Evolutionary conservation across 2,888 invertebrate genomes (phyloP), one percentile per base, ranked within the genome.

Genomic region (Andrena bucephala): DNA sequence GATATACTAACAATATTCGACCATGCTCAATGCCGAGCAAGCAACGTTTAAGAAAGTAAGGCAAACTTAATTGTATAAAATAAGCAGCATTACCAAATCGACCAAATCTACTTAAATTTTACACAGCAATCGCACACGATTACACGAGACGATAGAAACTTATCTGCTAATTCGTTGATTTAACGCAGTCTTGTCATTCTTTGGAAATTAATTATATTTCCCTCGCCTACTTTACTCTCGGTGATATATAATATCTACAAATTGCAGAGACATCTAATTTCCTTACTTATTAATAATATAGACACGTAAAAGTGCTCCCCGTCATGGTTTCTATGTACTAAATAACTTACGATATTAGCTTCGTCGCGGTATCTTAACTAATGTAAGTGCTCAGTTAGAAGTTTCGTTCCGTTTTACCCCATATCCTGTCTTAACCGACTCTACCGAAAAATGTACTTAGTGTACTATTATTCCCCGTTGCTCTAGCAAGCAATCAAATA

Each of bases 101-200:
- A 16, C 0, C 42, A 16, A 42, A 36, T 52, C 69, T 71, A 74
- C 63, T 65, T 33, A 62, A 69, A 59, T 69, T 66, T 70, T 24
- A 73, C 4, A 33, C n/a, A 33, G 10, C 24, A 27, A 59, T 52
- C 10, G 7, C 33, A 10, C 13, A 29, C 16, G 27, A 73, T 66
- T 50, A 60, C 16, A 52, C 3, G n/a, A 20, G 74, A 3, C 4
- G 2, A 59, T 36, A 70, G 31, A 29, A 68, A 66, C 80, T 63
- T 71, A 74, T 29, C 81, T 42, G 0, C 33, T 72, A 84, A 62
- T 77, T 74, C 24, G 60, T 69, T 62, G 68, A 72, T 70, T 79
- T 24, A 50, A 71, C 60, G 63, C 79, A 85, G 73, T 80, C 76
- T 82, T 84, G 6, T 74, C 57, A 66, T 59, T 87, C 84, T 87